Evolutionary conservation across 2,888 invertebrate genomes (phyloP).

Genomic region (Pandemis cinnamomeana): DNA sequence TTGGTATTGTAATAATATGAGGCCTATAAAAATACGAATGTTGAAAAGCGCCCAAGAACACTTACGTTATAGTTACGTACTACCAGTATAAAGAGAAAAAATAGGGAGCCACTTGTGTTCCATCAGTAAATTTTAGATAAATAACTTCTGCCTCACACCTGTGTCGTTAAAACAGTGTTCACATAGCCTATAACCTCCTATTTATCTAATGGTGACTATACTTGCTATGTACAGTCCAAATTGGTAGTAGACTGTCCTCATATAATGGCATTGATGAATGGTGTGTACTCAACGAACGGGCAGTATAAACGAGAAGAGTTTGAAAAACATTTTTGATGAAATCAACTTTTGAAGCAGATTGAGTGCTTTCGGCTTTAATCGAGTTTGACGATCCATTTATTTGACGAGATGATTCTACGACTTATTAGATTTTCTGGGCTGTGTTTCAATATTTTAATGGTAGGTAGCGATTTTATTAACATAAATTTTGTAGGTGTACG

Average conservation of each 20-base stretch:
- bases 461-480: background rate
- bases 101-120: too few relatives aligned
- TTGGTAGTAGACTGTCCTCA: background rate
- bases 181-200: background rate
- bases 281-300: background rate
- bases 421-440: slow-evolving; percentile 11
- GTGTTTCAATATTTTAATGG: slow-evolving; percentile 7
- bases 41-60: too few relatives aligned
- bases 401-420: slow-evolving; percentile 7
- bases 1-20: too few relatives aligned
- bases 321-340: slow-evolving; percentile 22
- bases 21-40: too few relatives aligned
- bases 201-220: background rate
- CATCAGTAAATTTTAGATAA: too few relatives aligned
- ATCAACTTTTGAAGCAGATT: slow-evolving; percentile 19
- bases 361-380: slow-evolving; percentile 28
- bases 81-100: too few relatives aligned
- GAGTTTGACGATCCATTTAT: slow-evolving; percentile 14
- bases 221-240: background rate
- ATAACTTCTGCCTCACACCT: too few relatives aligned
- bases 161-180: too few relatives aligned
- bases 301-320: background rate
- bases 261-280: slow-evolving; percentile 19
- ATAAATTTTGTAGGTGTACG: background rate
- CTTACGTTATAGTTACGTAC: too few relatives aligned